phyloP scores from a whole-genome alignment of 2,888 invertebrate genomes.

The Meteorus cinctellus region DNA sequence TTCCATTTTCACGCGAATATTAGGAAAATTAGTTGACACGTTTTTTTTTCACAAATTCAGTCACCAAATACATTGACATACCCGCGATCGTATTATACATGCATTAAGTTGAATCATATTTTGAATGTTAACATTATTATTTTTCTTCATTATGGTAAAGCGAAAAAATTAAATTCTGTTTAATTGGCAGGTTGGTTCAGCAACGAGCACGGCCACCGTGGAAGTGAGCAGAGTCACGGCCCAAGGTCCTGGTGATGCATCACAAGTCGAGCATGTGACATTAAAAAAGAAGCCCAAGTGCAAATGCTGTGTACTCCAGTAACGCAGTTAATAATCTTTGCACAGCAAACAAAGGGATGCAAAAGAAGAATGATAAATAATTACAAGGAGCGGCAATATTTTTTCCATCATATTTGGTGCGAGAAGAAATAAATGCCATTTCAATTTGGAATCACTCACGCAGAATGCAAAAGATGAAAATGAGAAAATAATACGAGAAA shows the following conservation, averaged over 20 bases:
- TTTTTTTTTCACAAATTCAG: background rate
- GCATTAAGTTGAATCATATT: background rate
- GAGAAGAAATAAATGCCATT: background rate
- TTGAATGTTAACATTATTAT: background rate
- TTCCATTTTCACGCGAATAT: background rate
- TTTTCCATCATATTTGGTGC: background rate
- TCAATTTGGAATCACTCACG: background rate
- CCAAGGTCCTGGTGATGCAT: slow-evolving; percentile 82
- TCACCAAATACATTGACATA: background rate
- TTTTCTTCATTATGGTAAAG: background rate
- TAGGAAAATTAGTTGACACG: slow-evolving; percentile 1
- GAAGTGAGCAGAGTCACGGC: slow-evolving; percentile 82
- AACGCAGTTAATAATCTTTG: slow-evolving; percentile 68
- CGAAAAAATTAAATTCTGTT: slow-evolving; percentile 23
- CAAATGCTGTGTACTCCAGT: slow-evolving; percentile 95
- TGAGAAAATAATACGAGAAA: background rate
- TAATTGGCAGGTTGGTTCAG: slow-evolving; percentile 59
- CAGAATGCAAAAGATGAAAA: background rate
- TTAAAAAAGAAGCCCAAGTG: slow-evolving; percentile 97
- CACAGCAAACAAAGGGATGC: background rate
- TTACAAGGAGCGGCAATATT: background rate
- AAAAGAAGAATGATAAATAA: background rate
- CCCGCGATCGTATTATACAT: background rate
- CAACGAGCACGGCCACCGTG: slow-evolving; percentile 76
- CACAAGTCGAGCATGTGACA: slow-evolving; percentile 92